phyloP scores from a whole-genome alignment of 1,140 invertebrate species.

The Drosophila bipectinata region DNA sequence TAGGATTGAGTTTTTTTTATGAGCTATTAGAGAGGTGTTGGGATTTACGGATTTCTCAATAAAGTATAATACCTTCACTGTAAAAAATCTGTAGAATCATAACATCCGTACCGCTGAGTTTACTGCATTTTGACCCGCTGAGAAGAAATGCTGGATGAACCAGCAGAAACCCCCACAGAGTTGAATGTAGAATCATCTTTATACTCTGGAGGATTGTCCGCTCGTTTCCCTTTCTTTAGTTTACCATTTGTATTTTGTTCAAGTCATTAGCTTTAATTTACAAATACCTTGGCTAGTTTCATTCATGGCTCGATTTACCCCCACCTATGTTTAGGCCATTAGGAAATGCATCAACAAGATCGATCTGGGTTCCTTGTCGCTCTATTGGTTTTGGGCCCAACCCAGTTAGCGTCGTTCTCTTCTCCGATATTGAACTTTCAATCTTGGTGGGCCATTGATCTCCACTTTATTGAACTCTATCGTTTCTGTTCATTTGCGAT shows the following conservation, averaged over 20 bases:
- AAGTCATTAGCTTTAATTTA: constrained; percentile 82
- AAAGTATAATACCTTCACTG: too few relatives aligned
- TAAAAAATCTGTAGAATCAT: constrained; percentile 22
- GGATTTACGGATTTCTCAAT: too few relatives aligned
- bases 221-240: constrained; percentile 3
- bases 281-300: constrained; percentile 57
- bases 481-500: constrained; percentile 33
- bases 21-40: too few relatives aligned
- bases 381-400: constrained; percentile 33
- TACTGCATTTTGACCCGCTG: constrained; percentile 73
- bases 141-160: neutral
- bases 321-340: constrained; percentile 12
- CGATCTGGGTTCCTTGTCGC: constrained; percentile 31
- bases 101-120: constrained; percentile 55
- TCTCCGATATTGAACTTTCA: constrained; percentile 25
- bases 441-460: constrained; percentile 56
- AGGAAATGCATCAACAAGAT: constrained; percentile 41
- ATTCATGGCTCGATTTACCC: constrained; percentile 61
- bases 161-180: constrained; percentile 11
- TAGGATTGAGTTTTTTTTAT: too few relatives aligned
- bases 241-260: constrained; percentile 60
- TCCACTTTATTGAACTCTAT: constrained; percentile 5
- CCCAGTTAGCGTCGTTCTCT: constrained; percentile 13
- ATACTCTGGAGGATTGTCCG: constrained; percentile 35
- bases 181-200: constrained; percentile 17